Evolutionary conservation across 1,140 invertebrate species (phyloP).

Genomic region (Teleopsis dalmanni): DNA sequence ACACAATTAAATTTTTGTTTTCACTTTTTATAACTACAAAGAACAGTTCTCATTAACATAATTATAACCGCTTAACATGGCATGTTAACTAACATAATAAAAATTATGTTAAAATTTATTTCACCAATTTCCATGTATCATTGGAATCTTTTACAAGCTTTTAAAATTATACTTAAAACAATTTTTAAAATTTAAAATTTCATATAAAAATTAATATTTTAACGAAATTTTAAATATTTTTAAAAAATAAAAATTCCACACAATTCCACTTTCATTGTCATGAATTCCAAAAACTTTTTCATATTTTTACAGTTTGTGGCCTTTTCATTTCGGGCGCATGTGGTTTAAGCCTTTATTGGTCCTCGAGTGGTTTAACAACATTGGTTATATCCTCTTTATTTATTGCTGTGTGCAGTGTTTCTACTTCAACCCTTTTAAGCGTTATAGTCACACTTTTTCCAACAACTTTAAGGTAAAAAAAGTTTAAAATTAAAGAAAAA

Average conservation of each 20-base stretch:
- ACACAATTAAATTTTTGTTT: not conserved
- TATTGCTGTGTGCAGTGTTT: slow-evolving; percentile 28
- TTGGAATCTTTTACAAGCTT: no score
- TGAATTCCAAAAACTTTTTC: not conserved
- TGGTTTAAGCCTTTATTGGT: slow-evolving; percentile 44
- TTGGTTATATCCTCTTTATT: slow-evolving; percentile 30
- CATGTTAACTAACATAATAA: no score
- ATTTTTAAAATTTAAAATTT: no score
- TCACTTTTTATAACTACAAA: no score
- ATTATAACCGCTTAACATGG: no score
- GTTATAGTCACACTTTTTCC: slow-evolving; percentile 35
- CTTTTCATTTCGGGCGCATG: slow-evolving; percentile 37
- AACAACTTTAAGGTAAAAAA: slow-evolving; percentile 31
- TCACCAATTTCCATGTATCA: not conserved
- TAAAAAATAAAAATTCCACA: no score
- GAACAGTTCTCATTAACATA: no score
- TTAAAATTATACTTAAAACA: no score
- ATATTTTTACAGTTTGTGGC: slow-evolving; percentile 35
- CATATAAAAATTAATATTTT: no score
- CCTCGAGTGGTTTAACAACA: slow-evolving; percentile 42
- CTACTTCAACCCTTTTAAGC: slow-evolving; percentile 32
- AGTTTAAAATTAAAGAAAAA: no score
- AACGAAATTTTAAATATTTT: no score
- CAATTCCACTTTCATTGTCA: no score
- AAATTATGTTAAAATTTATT: slow-evolving; percentile 1